phyloP scores from a whole-genome alignment of 2,888 invertebrate genomes.

The Koerneria pararmatus region DNA sequence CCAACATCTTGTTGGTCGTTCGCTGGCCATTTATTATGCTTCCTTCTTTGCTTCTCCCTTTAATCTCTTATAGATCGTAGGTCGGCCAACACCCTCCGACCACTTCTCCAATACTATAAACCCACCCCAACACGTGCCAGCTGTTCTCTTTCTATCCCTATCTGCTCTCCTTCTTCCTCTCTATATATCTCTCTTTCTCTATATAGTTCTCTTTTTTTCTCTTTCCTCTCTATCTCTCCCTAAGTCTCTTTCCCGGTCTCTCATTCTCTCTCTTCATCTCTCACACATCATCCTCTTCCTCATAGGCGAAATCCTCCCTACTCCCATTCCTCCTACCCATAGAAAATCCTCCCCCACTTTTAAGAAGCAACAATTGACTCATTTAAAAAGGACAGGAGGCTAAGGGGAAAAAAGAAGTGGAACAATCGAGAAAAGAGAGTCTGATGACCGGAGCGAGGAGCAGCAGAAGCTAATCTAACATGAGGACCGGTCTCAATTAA shows the following conservation, averaged over 20 bases:
- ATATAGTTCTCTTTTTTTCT: neutral
- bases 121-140: too few species aligned
- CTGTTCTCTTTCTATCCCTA: neutral
- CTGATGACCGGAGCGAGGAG: too few species aligned
- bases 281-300: neutral
- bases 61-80: too few species aligned
- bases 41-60: too few species aligned
- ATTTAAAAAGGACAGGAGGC: neutral
- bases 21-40: too few species aligned
- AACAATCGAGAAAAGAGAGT: too few species aligned
- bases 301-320: conserved; percentile 2
- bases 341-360: neutral
- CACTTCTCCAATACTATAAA: too few species aligned
- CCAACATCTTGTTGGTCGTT: too few species aligned
- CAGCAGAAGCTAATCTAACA: too few species aligned
- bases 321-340: conserved; percentile 9
- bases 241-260: neutral
- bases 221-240: neutral
- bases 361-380: neutral
- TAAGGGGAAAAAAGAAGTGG: conserved; percentile 5
- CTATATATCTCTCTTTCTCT: neutral
- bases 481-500: too few species aligned
- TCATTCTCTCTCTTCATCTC: neutral
- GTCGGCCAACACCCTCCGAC: too few species aligned
- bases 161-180: conserved; percentile 1